Base-by-base conservation (phyloP, 2,113 vertebrate species). In the Callithrix jacchus region DNA sequence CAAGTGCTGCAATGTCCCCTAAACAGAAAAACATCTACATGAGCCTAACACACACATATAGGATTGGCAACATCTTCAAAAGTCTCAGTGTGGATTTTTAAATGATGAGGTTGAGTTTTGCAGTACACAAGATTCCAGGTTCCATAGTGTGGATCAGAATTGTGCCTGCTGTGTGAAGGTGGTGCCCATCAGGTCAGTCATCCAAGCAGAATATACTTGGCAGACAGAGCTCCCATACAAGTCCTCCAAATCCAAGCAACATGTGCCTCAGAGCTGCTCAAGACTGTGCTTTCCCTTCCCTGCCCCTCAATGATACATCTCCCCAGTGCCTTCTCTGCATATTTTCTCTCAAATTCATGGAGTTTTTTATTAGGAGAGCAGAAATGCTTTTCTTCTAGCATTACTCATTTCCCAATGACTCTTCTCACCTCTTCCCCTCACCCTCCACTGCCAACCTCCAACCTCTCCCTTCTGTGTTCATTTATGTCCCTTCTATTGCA, bases 21-120 rank as follows among this genome's bases (percentile, higher is more conserved):
- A 86, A 49, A 84, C 20, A 64, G 47, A 80, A 94, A 96, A 87
- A 40, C 23, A 42, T 79, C n/a, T 70, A 64, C 13, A 27, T 95
- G 61, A 84, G 61, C 16, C 37, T 40, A 66, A 68, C 13, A 84
- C 9, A 64, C 11, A 32, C 13, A 68, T 30, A 45, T 32, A 47
- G 70, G 47, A 61, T 74, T 56, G 14, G 47, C 5, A 54, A 80
- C n/a, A 84, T 61, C 17, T 89, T 56, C 85, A 87, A 37, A 92
- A 87, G 79, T 95, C 37, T 58, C 45, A 12, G 5, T 61, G 45
- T 32, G 11, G 74, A 83, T 86, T 88, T 93, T 45, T 64, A 58
- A 47, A 52, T 30, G 35, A 83, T 40, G n/a, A 61, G n/a, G 17
- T 45, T 91, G 30, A 70, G 7, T 79, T 85, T 87, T 93, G 61